These are phyloP conservation scores for Monodelphis domestica DNA, from an alignment of 2,797 vertebrate species.

Conservation along the genomic window DNA sequence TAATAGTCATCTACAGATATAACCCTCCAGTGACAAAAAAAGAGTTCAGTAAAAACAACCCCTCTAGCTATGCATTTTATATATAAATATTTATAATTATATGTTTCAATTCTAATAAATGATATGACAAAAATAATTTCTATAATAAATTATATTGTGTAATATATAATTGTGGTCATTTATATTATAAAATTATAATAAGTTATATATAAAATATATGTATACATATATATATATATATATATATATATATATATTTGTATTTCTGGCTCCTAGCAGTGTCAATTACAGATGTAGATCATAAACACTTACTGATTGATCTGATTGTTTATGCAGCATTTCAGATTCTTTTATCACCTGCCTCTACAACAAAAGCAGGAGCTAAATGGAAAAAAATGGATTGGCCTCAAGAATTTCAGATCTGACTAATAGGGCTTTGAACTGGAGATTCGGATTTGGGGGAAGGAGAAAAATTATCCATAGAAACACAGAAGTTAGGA, in stretches of 20 bases:
- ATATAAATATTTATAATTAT: too few relatives aligned
- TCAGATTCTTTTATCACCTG: background rate
- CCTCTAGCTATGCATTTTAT: background rate
- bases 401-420: background rate
- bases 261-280: background rate
- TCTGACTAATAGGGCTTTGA: background rate
- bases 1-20: background rate
- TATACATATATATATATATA: too few relatives aligned
- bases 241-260: too few relatives aligned
- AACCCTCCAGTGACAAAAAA: background rate
- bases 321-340: background rate
- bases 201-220: too few relatives aligned
- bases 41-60: background rate
- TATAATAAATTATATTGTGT: too few relatives aligned
- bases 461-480: background rate
- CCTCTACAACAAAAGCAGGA: background rate
- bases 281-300: background rate
- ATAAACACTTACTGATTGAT: background rate
- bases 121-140: too few relatives aligned
- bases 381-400: background rate
- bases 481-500: background rate
- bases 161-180: too few relatives aligned
- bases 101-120: too few relatives aligned
- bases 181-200: too few relatives aligned
- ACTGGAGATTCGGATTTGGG: background rate